phyloP scores from a whole-genome alignment of 1,140 invertebrate species.

The Eriocheir sinensis region DNA sequence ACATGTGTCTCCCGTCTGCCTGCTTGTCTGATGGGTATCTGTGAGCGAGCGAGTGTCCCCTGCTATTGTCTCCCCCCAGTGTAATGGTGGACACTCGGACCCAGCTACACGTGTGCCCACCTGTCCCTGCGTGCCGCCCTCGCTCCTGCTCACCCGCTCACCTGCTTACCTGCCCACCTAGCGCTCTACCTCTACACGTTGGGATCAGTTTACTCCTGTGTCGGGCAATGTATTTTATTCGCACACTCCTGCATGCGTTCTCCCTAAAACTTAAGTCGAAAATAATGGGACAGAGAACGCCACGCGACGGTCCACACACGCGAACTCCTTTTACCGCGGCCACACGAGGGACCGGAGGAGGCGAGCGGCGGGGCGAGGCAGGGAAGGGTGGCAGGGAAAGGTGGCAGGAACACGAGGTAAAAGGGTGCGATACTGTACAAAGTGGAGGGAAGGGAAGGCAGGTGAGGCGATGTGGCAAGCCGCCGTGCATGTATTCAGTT shows the following conservation, averaged over 20 bases:
- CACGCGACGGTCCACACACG: neutral
- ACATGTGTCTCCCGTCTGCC: slow-evolving; percentile 12
- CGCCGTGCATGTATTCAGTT: no score
- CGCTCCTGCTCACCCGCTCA: neutral
- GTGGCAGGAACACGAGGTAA: neutral
- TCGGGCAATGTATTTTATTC: neutral
- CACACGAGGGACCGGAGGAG: no score
- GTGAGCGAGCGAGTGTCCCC: neutral
- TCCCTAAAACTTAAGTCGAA: neutral
- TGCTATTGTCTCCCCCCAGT: neutral
- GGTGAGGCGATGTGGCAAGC: no score
- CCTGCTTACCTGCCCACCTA: neutral
- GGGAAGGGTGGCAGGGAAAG: neutral
- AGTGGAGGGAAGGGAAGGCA: no score
- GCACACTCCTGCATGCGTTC: neutral
- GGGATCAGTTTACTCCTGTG: slow-evolving; percentile 23
- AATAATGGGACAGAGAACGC: neutral
- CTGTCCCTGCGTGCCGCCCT: neutral
- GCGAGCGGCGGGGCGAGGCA: neutral
- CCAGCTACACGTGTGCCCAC: neutral
- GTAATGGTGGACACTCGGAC: neutral
- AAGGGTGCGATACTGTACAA: no score
- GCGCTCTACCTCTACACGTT: neutral
- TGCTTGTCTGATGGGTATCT: neutral
- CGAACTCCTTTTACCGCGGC: neutral